These are phyloP conservation scores for Calcarius lapponicus DNA, from an alignment of 2,797 vertebrate genomes.

Conservation along the genomic window DNA sequence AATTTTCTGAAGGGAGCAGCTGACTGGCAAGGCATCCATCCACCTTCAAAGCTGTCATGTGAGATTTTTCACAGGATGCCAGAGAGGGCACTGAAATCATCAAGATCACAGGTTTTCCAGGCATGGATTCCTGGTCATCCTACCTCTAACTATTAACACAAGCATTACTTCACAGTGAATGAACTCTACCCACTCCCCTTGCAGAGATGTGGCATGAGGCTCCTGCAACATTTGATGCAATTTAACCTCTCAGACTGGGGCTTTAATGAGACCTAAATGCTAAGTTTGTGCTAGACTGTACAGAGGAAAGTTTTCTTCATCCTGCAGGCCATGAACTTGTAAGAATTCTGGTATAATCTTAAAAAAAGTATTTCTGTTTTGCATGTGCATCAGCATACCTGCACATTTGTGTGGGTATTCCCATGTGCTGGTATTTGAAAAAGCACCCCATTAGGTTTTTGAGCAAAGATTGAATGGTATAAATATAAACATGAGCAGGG, in stretches of 20 bases:
- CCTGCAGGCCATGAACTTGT: neutral
- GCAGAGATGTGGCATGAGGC: neutral
- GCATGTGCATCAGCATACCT: neutral
- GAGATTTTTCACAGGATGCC: conserved; percentile 60
- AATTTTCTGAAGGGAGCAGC: conserved; percentile 44
- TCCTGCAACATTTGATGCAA: neutral
- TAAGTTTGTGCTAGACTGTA: neutral
- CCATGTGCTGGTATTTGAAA: neutral
- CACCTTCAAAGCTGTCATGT: conserved; percentile 28
- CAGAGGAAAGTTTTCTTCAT: neutral
- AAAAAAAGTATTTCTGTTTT: neutral
- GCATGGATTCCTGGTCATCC: neutral
- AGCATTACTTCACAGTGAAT: conserved; percentile 62
- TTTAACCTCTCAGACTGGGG: neutral
- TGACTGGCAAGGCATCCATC: conserved; percentile 15
- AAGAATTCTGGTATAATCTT: neutral
- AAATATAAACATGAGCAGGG: neutral
- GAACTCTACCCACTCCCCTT: neutral
- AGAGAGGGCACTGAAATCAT: conserved; percentile 55
- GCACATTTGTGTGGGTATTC: neutral
- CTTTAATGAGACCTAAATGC: neutral
- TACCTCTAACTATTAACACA: conserved; percentile 59
- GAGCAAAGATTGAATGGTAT: neutral
- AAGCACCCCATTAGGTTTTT: neutral
- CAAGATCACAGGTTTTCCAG: conserved; percentile 50